phyloP scores from a whole-genome alignment of 2,113 vertebrate species.

The Cranoglanis bouderius region DNA sequence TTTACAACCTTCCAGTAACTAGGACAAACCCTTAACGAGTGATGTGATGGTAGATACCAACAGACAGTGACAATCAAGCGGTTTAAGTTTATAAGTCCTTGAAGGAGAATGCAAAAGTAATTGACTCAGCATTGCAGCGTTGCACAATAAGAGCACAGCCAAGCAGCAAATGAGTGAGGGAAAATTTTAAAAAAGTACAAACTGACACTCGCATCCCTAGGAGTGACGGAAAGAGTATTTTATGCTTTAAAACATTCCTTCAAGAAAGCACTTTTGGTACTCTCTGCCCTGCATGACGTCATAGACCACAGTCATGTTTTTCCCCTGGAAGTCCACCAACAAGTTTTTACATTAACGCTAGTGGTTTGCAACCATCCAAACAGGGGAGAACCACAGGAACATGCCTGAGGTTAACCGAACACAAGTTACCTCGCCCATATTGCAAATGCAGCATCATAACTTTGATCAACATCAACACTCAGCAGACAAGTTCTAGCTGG shows the following conservation, averaged over 20 bases:
- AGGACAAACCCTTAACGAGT: not conserved
- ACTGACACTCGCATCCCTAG: not conserved
- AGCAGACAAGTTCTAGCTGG: not conserved
- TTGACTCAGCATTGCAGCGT: too few relatives aligned
- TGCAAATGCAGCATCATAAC: slow-evolving; percentile 11
- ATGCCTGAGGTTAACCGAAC: slow-evolving; percentile 20
- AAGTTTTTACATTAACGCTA: not conserved
- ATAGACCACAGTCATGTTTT: not conserved
- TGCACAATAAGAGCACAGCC: not conserved
- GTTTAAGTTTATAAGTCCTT: not conserved
- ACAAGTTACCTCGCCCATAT: not conserved
- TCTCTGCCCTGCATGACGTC: not conserved
- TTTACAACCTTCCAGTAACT: not conserved
- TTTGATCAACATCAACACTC: not conserved
- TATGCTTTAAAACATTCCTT: not conserved
- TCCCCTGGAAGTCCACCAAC: not conserved
- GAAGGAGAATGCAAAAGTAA: not conserved
- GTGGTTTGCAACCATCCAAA: slow-evolving; percentile 31
- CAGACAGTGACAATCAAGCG: not conserved
- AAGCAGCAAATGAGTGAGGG: not conserved
- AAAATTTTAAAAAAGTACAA: not conserved
- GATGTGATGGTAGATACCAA: not conserved
- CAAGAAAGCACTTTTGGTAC: not conserved
- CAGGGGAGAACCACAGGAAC: not conserved
- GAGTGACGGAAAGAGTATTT: not conserved